Base-by-base conservation (phyloP, 2,888 invertebrate genomes). In the Papilio gigon region DNA sequence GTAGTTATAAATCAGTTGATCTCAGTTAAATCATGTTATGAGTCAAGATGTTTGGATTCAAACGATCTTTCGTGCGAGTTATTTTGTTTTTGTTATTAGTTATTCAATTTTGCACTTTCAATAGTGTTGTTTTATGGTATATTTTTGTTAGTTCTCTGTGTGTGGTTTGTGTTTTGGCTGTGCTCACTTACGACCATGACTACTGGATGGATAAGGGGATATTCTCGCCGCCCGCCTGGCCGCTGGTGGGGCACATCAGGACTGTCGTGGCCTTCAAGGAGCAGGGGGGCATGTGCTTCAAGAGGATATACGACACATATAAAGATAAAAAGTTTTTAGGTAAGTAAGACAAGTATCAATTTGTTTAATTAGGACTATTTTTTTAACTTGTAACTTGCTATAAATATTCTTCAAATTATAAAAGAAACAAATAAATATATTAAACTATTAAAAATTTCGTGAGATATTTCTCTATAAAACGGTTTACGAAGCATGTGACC, bases 211-310 rank as follows among this genome's bases (percentile, higher is more conserved):
- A 75, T 0, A 76, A 83, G 44, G 91, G 91, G 0, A 82, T 92
- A 22, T 90, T 86, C 67, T 86, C 90, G 0, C 92, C 92, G 1
- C 86, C 90, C 0, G 86, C 82, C 0, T 81, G 83, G 82, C 92
- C 90, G 0, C 74, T 92, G 2, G 89, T 91, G 0, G 92, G 92
- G 1, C 90, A 92, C 71, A 91, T 91, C 33, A 74, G 82, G 63
- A 77, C 88, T 0, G 88, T 91, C 70, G 86, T 88, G 9, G 79
- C 82, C 42, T 88, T 90, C 70, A 87, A 85, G 75, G 91, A 91
- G 72, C 92, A 92, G 77, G 88, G 89, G 1, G 92, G 91, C 0
- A 82, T 89, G 77, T 88, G 87, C 70, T 92, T 90, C 74, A 87
- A 90, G 72, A 85, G 84, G 72, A 86, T 91, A 61, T 92, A 92